Evolutionary conservation across 2,113 vertebrate genomes (phyloP).

Genomic region (Cervus canadensis): DNA sequence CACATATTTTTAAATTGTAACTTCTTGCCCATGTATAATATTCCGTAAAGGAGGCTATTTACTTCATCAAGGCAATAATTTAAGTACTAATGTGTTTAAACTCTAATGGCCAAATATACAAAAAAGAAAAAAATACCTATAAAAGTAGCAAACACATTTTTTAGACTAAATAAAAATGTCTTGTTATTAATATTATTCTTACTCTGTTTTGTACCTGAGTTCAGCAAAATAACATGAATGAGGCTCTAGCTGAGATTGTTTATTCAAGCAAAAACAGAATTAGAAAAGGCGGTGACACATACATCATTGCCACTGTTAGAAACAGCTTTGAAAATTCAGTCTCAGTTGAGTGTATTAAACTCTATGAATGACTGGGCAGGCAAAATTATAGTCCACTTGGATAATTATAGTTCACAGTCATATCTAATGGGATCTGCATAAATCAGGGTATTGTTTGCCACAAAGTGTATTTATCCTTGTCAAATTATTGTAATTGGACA

Average conservation of each 20-base stretch:
- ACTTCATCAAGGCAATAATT: neutral
- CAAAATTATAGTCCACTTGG: constrained; percentile 72
- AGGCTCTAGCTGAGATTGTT: constrained; percentile 52
- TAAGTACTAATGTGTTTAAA: constrained; percentile 1
- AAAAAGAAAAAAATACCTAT: neutral
- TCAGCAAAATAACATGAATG: constrained; percentile 31
- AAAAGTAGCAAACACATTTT: neutral
- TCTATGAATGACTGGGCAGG: constrained; percentile 73
- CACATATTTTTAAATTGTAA: neutral
- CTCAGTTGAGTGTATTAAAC: constrained; percentile 72
- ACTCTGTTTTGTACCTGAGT: neutral
- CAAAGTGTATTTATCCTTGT: constrained; percentile 75
- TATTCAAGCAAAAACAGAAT: constrained; percentile 62
- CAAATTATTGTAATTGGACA: constrained; percentile 75
- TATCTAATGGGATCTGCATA: constrained; percentile 75
- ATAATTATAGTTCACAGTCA: constrained; percentile 75
- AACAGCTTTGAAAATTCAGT: constrained; percentile 49
- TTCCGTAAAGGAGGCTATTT: neutral
- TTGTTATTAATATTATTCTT: constrained; percentile 11
- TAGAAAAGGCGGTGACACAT: constrained; percentile 52
- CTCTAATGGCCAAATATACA: neutral
- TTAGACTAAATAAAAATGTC: neutral
- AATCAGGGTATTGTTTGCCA: constrained; percentile 74
- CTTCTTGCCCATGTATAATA: neutral
- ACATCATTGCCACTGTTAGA: constrained; percentile 31